Evolutionary conservation across 1,140 invertebrate genomes (phyloP).

Genomic region (Delia radicum): DNA sequence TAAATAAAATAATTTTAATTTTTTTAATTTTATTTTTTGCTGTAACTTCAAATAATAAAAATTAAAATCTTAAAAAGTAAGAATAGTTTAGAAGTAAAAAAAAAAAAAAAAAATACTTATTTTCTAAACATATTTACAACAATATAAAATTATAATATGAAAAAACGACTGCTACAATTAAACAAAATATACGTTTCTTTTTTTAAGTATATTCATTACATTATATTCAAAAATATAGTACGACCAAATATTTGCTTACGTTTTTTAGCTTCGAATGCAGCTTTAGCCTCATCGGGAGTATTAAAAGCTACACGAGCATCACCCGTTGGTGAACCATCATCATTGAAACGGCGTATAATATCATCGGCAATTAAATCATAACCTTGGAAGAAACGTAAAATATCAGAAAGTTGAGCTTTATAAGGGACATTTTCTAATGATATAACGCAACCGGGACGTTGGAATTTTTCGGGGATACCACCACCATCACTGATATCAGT

Average conservation of each 20-base stretch:
- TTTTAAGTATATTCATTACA: slow-evolving; percentile 27
- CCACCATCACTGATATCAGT: slow-evolving; percentile 2
- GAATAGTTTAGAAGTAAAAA: no score
- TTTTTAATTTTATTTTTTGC: no score
- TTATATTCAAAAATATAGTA: slow-evolving; percentile 46
- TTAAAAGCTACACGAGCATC: slow-evolving; percentile 85
- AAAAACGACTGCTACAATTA: no score
- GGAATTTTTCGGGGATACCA: slow-evolving; percentile 64
- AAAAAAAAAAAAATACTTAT: no score
- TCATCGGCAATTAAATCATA: slow-evolving; percentile 74
- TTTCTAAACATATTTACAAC: no score
- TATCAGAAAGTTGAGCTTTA: slow-evolving; percentile 81
- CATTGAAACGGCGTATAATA: slow-evolving; percentile 80
- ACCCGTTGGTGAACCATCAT: slow-evolving; percentile 81
- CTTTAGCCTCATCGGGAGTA: slow-evolving; percentile 71
- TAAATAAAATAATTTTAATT: no score
- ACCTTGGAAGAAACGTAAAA: slow-evolving; percentile 80
- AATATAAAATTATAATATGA: no score
- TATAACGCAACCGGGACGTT: slow-evolving; percentile 78
- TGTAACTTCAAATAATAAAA: no score
- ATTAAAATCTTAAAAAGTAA: no score
- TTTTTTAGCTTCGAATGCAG: slow-evolving; percentile 62
- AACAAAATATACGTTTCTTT: background rate
- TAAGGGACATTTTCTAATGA: slow-evolving; percentile 84
- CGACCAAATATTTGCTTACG: slow-evolving; percentile 48